Evolutionary conservation across 2,113 vertebrate genomes (phyloP).

Genomic region (Phylloscopus whistleri): DNA sequence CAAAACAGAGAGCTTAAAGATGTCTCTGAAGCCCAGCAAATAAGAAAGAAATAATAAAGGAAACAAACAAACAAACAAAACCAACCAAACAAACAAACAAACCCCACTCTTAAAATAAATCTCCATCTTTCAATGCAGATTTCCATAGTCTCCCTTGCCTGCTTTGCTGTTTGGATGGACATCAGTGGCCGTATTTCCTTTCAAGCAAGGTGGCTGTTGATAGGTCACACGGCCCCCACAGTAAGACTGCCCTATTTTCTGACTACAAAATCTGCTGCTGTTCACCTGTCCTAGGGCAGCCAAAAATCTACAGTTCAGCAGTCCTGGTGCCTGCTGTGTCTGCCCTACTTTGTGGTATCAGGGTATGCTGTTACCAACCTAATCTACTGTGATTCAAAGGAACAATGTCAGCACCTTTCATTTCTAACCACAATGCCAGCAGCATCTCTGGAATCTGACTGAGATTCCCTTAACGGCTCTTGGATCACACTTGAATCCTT

Average conservation of each 20-base stretch:
- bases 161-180: not conserved
- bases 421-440: not conserved
- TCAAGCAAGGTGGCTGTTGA: not conserved
- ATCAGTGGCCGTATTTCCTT: not conserved
- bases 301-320: not conserved
- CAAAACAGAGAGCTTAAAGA: not conserved
- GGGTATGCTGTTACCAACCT: not conserved
- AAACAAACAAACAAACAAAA: no score
- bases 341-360: constrained; percentile 35
- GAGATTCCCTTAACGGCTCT: not conserved
- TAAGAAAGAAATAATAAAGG: not conserved
- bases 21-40: not conserved
- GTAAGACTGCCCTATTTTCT: constrained; percentile 10
- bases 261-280: constrained; percentile 6
- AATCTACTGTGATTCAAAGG: not conserved
- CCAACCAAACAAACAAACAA: no score
- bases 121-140: not conserved
- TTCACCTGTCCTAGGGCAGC: not conserved
- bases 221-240: not conserved
- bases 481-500: not conserved
- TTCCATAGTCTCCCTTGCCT: not conserved
- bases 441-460: not conserved
- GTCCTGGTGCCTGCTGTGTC: not conserved
- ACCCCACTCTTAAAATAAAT: not conserved
- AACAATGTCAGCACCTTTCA: not conserved